Conservation (phyloP, 2,797 vertebrate species). For the Melanotaenia trifasciata region DNA sequence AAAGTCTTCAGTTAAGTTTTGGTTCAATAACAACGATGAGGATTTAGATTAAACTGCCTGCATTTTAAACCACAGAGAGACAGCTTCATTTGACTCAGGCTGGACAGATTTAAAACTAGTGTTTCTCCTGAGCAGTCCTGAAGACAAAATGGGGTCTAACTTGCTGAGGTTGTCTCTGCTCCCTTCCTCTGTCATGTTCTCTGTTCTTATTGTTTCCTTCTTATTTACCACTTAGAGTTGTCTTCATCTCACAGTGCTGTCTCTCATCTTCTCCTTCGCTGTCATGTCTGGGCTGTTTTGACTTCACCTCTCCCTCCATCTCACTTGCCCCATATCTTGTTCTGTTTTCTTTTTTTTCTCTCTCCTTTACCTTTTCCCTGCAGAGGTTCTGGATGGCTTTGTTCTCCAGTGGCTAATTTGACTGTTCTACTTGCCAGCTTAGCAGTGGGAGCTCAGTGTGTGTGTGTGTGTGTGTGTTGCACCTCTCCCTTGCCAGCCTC, state of each 20-base stretch:
- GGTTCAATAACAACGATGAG: too few relatives aligned
- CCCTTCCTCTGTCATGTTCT: slow-evolving; percentile 18
- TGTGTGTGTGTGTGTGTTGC: slow-evolving; percentile 32
- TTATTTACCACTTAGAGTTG: slow-evolving; percentile 41
- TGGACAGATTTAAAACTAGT: too few relatives aligned
- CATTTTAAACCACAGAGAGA: too few relatives aligned
- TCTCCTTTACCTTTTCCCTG: slow-evolving; percentile 66
- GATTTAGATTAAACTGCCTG: too few relatives aligned
- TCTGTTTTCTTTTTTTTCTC: slow-evolving; percentile 33
- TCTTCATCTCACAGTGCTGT: slow-evolving; percentile 16
- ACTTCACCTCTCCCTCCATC: slow-evolving; percentile 34
- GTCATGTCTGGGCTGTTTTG: slow-evolving; percentile 27
- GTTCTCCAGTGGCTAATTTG: slow-evolving; percentile 86
- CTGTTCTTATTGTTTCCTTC: slow-evolving; percentile 29
- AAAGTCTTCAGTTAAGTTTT: too few relatives aligned
- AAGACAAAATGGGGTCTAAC: too few relatives aligned
- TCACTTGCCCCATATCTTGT: slow-evolving; percentile 7
- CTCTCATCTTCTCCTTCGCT: slow-evolving; percentile 41
- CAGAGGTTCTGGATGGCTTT: slow-evolving; percentile 71
- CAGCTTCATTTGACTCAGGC: too few relatives aligned
- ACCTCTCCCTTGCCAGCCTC: slow-evolving; percentile 73
- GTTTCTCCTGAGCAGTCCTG: too few relatives aligned
- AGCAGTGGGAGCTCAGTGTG: slow-evolving; percentile 60
- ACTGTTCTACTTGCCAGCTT: slow-evolving; percentile 78
- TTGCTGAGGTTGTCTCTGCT: too few relatives aligned